Evolutionary conservation across 2,113 vertebrate species (phyloP), one percentile per base, ranked within the genome.

Genomic region (Osmerus eperlanus): DNA sequence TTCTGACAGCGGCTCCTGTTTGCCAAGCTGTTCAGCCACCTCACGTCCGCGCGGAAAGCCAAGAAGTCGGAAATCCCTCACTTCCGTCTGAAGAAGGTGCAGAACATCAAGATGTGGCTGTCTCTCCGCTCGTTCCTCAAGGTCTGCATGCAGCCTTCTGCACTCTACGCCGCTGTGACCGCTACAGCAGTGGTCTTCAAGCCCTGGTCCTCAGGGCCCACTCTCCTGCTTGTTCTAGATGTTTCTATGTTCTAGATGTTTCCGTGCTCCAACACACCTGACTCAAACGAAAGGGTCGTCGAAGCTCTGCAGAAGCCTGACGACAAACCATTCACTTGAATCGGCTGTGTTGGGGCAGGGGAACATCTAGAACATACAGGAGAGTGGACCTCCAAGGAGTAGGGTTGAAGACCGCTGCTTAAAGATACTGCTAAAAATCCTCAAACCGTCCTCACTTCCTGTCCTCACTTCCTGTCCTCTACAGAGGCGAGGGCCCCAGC

Each of bases 31-130:
- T 99, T 99, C 72, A 98, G 95, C 85, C 97, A 99, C 87, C 92
- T 99, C 52, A 99, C 97, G 0, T 99, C 97, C 59, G 97, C 96
- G 77, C 94, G 97, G 71, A 99, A 98, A 88, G 97, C 97, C 89
- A 95, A 94, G 85, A 99, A 98, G 83, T 99, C 96, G 0, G 96
- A 97, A 91, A 95, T 99, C 78, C 97, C 97, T 85, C 97, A 99
- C 81, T 99, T 99, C 74, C 90, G 97, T 67, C 94, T 99, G 85
- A 99, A 99, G 88, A 99, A 99, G 76, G 95, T 99, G 70, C 95
- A 99, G 87, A 99, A 99, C 89, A 98, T 99, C 81, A 99, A 98
- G 90, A 99, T 99, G 88, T 99, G 97, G 97, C 79, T 99, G 29
- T 97, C 97, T 0, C 94, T 99, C 1, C 96, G 97, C 52, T 99